Conservation (phyloP, 2,888 invertebrate species). For the Aromia moschata region DNA sequence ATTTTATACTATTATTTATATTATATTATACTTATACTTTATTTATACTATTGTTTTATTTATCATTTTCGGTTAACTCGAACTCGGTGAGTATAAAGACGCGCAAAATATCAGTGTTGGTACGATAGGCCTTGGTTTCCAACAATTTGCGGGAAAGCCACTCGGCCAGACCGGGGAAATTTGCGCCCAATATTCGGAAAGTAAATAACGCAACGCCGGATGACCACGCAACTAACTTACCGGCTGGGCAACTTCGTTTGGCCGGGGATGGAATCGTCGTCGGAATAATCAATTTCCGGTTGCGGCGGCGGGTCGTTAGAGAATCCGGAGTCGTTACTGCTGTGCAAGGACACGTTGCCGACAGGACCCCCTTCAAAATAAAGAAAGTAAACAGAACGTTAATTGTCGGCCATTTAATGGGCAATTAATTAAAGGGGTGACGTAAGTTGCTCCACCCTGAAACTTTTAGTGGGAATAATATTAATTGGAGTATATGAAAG, state of each 20-base stretch:
- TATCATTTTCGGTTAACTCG: background rate
- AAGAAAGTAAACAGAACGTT: slow-evolving; percentile 13
- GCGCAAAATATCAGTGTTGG: background rate
- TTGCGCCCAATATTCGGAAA: slow-evolving; percentile 9
- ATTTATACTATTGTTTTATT: background rate
- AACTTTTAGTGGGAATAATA: too few relatives aligned
- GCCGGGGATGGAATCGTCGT: slow-evolving; percentile 80
- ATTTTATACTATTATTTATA: too few relatives aligned
- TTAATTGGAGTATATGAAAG: too few relatives aligned
- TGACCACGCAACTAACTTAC: slow-evolving; percentile 56
- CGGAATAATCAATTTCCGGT: slow-evolving; percentile 90
- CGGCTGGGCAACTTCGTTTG: slow-evolving; percentile 69
- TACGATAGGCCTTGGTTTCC: too few relatives aligned
- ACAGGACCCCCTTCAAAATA: slow-evolving; percentile 63
- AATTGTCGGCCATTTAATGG: background rate
- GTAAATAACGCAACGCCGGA: slow-evolving; percentile 18
- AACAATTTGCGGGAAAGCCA: background rate
- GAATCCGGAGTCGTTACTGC: slow-evolving; percentile 92
- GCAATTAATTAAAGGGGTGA: too few relatives aligned
- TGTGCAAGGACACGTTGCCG: slow-evolving; percentile 83
- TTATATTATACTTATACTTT: too few relatives aligned
- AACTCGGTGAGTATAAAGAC: background rate
- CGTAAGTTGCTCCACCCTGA: too few relatives aligned
- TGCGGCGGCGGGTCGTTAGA: slow-evolving; percentile 88
- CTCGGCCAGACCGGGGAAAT: slow-evolving; percentile 16